Evolutionary conservation across 2,113 vertebrate genomes (phyloP), one percentile per base, ranked within the genome.

Genomic region (Melanerpes formicivorus): DNA sequence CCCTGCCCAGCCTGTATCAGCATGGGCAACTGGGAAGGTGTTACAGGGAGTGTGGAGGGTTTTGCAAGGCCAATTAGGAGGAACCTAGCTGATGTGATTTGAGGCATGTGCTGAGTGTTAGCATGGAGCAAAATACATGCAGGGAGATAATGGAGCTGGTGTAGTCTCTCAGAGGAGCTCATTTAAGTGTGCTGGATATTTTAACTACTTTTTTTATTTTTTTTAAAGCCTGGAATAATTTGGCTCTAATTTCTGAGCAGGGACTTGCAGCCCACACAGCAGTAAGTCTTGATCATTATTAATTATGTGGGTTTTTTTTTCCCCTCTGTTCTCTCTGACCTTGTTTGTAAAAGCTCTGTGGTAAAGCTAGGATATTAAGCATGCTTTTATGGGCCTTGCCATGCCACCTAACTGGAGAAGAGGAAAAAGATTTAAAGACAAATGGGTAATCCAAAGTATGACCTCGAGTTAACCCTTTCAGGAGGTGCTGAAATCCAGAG

Each of bases 271-370:
- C 84, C 89, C 92, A 90, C 90, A 70, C 75, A 94, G 77, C 87
- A 94, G 92, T 80, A 92, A 81, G 87, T 90, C 90, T 92, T 89
- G 78, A 89, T 96, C 84, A 95, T 93, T 92, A 96, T 93, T 95
- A 95, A 96, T 96, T 92, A 92, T 92, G 90, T 90, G 93, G 14
- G 14, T 15, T 44, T 44, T 44, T 73, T 95, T 96, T 96, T 95
- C 69, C 71, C 50, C 42, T 92, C 87, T 90, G 81, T 93, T 95
- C 88, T 85, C 46, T 79, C 13, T 94, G 93, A 93, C 90, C 84
- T 96, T 95, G 92, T 87, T 92, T 92, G 90, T 66, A 88, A 93
- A 95, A 92, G 67, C 84, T 92, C 18, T 60, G 60, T 42, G 67
- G 46, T 76, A 77, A 92, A 84, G 30, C 30, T 74, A 62, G 84